Percentiles rank a stretch among this genome's conserved stretches.
Evolutionary conservation across 1,140 invertebrate genomes (phyloP).

Genomic region (Yoshiicerus persimilis): DNA sequence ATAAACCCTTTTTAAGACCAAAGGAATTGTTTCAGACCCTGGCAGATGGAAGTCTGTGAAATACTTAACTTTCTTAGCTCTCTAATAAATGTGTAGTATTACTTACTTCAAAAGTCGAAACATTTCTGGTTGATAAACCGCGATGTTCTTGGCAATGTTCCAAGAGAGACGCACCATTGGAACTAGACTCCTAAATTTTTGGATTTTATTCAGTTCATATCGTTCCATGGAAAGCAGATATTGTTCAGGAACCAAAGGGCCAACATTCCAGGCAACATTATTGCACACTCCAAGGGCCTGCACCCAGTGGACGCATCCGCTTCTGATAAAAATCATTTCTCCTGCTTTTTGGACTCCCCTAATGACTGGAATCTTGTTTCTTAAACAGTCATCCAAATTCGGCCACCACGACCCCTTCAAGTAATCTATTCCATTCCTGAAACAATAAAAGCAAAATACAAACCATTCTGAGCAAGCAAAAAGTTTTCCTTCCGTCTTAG

Average conservation of each 20-base stretch:
- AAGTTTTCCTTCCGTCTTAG: not conserved
- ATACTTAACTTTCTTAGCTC: too few species aligned
- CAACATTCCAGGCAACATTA: constrained; percentile 94
- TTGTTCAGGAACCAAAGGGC: constrained; percentile 91
- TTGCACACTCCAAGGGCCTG: constrained; percentile 91
- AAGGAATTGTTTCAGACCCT: too few species aligned
- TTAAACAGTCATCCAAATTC: constrained; percentile 87
- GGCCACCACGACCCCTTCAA: constrained; percentile 99
- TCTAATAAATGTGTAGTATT: too few species aligned
- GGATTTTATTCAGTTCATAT: constrained; percentile 99
- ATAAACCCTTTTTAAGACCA: too few species aligned
- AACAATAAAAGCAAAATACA: constrained; percentile 32
- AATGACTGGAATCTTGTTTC: constrained; percentile 91
- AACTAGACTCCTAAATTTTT: constrained; percentile 96
- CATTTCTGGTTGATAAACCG: constrained; percentile 64
- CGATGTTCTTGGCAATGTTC: constrained; percentile 98
- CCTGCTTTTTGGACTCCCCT: constrained; percentile 96
- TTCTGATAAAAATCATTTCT: constrained; percentile 95
- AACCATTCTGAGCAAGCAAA: not conserved
- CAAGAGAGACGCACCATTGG: constrained; percentile 98
- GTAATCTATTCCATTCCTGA: constrained; percentile 88
- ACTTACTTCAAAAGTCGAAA: too few species aligned
- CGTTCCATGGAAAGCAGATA: constrained; percentile 87
- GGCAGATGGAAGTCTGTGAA: too few species aligned
- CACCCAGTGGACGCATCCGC: constrained; percentile 93